Conservation (phyloP, 2,797 vertebrate genomes). For the Sebastiscus albofasciatus region DNA sequence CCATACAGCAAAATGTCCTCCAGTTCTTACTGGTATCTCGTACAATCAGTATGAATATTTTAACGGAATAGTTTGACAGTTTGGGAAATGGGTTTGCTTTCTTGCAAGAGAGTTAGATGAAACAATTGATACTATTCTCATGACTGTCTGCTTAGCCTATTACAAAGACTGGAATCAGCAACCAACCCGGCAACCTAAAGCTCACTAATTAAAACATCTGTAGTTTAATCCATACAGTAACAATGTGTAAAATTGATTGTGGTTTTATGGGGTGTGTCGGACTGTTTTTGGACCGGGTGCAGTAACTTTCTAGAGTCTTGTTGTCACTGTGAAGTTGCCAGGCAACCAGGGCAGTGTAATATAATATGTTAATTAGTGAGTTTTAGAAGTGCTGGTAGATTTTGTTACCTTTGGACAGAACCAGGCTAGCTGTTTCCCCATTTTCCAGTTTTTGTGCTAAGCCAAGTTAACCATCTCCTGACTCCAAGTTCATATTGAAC, state of each 20-base stretch:
- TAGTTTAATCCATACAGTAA: neutral
- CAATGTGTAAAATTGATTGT: neutral
- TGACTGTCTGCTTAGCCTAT: neutral
- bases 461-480: neutral
- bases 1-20: neutral
- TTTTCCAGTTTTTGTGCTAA: neutral
- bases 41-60: neutral
- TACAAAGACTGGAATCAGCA: neutral
- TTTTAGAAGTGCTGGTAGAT: neutral
- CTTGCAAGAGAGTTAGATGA: neutral
- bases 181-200: neutral
- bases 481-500: neutral
- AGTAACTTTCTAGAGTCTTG: neutral
- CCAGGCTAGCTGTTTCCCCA: neutral
- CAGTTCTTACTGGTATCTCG: neutral
- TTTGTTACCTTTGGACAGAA: neutral
- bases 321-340: constrained; percentile 1
- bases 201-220: neutral
- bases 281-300: neutral
- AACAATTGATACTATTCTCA: neutral
- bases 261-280: neutral
- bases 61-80: neutral
- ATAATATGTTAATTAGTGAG: neutral
- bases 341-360: neutral
- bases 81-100: neutral